Conservation (phyloP, 2,113 vertebrate species). For the Prolemur simus region DNA sequence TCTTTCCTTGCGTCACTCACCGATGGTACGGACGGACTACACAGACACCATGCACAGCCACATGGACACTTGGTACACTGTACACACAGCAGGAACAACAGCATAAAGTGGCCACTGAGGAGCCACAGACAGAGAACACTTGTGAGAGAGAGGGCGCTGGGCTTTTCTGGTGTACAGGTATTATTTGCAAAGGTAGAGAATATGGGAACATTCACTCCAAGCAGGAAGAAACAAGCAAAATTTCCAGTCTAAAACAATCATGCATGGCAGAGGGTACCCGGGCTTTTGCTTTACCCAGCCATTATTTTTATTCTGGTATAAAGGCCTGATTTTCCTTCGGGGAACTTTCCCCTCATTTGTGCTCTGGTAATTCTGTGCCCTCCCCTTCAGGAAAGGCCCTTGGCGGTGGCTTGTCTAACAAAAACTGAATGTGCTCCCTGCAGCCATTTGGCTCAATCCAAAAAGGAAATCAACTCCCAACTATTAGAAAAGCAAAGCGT, state of each 20-base stretch:
- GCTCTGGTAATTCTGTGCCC: background rate
- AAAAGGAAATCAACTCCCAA: background rate
- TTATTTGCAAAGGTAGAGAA: background rate
- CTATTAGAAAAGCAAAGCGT: background rate
- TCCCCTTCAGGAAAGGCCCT: background rate
- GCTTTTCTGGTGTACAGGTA: background rate
- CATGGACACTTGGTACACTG: background rate
- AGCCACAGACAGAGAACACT: too few species aligned
- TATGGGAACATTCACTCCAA: background rate
- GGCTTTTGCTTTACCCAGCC: background rate
- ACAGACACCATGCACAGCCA: background rate
- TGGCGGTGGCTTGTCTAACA: background rate
- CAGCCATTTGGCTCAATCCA: background rate
- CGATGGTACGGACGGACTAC: background rate
- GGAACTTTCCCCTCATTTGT: background rate
- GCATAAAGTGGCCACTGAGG: too few species aligned
- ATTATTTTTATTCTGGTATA: background rate
- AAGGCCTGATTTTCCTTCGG: background rate
- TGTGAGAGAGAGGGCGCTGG: background rate
- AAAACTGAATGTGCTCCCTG: background rate
- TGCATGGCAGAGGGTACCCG: fast-evolving
- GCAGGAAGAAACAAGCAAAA: background rate
- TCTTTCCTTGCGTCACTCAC: background rate
- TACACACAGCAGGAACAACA: background rate
- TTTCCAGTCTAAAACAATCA: background rate